Base-by-base conservation (phyloP, 37 sponge, comb jelly and placozoan species). In the Hexactinellida sp. region DNA sequence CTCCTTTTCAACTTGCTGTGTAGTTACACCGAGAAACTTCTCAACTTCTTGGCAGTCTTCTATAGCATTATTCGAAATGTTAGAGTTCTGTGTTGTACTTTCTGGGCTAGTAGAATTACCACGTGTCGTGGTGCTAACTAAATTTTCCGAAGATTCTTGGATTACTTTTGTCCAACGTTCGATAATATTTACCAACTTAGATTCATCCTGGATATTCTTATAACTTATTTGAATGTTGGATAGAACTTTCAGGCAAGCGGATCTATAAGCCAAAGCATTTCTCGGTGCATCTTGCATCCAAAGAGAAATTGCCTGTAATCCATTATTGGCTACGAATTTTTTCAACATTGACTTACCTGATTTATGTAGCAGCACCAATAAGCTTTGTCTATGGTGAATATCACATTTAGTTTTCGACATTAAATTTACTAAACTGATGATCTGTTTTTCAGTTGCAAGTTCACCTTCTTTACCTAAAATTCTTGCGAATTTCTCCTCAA, bases 261-360 rank as follows among this genome's bases (percentile, higher is more conserved):
- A 7, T 7, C 76, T 10, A 63, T 25, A 63, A 21, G 28, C 76
- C 13, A 63, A 63, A 21, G 76, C 76, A n/a, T 63, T 63, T 63
- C 30, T 63, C 3, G 76, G 76, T 63, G 76, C 76, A 25, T 97
- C 95, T n/a, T 93, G 91, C 97, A 97, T 94, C 97, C 97, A 97
- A 24, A 89, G 89, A 93, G 94, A 97, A 0, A 97, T 82, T 37
- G 94, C 76, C 86, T 87, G 86, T 37, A 97, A 87, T 35, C 97
- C 97, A 23, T 97, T 94, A 39, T 90, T 87, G 24, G 90, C 88
- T 10, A 97, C 86, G 83, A 97, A 94, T 52, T 89, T 90, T 86
- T 90, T 92, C 86, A 97, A 83, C 76, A 63, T 63, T 63, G 76
- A 63, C 30, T 63, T 63, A 63, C 30, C 76, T 63, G 76, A 63